A percentile compares a stretch with the other conserved stretches of the same genome.
Evolutionary conservation across 2,797 vertebrate genomes (phyloP).

Genomic region (Premnoplex brunnescens): DNA sequence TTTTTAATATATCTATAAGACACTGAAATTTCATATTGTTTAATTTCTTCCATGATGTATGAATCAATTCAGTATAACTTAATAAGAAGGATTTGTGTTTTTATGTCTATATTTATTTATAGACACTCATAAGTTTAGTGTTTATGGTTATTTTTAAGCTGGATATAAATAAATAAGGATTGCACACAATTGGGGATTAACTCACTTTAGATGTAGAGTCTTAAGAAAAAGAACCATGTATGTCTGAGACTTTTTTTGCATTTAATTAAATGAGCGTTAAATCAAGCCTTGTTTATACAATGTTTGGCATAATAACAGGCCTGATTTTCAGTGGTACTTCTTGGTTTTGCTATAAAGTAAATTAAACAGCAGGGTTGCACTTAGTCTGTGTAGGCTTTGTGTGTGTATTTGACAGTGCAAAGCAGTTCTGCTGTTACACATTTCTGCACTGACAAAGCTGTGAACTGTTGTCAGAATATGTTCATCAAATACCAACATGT

Average conservation of each 20-base stretch:
- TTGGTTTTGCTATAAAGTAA: not conserved
- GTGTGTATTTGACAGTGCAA: not conserved
- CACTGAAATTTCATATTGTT: not conserved
- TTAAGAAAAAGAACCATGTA: not conserved
- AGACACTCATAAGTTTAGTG: not conserved
- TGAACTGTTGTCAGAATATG: not conserved
- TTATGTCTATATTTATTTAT: not conserved
- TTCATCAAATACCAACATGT: not conserved
- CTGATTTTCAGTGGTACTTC: slow-evolving; percentile 12
- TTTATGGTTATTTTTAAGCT: not conserved
- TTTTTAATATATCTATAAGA: not conserved
- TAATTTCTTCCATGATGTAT: not conserved
- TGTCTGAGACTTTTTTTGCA: not conserved
- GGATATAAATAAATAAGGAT: not conserved
- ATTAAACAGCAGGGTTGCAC: not conserved
- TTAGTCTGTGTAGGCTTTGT: not conserved
- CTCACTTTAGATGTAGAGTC: not conserved
- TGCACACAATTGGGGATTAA: not conserved
- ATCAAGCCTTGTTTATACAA: slow-evolving; percentile 22
- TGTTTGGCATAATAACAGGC: not conserved
- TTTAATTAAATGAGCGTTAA: not conserved
- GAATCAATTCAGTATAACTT: not conserved
- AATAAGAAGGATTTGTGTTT: not conserved
- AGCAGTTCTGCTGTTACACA: not conserved
- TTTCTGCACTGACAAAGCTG: not conserved